phyloP scores from a whole-genome alignment of 2,888 invertebrate genomes.

The Drosophila engyochracea region DNA sequence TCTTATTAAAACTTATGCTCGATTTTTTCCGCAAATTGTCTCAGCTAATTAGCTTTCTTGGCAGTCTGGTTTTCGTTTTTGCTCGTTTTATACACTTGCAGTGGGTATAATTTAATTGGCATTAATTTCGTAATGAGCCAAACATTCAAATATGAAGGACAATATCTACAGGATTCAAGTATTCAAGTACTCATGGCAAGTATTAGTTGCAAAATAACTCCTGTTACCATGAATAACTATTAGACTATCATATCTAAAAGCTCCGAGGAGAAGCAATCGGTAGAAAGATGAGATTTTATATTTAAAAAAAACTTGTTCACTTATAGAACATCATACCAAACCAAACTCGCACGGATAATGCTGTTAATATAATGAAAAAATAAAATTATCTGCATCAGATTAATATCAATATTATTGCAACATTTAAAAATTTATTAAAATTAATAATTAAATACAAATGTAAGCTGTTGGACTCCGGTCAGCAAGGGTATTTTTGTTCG shows the following conservation, averaged over 20 bases:
- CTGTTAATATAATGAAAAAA: background rate
- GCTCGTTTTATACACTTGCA: slow-evolving; percentile 4
- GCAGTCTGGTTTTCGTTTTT: slow-evolving; percentile 10
- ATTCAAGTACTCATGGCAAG: background rate
- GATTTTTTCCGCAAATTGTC: slow-evolving; percentile 58
- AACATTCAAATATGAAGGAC: background rate
- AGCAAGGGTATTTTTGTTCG: background rate
- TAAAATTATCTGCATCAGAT: background rate
- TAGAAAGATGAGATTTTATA: background rate
- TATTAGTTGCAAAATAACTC: background rate
- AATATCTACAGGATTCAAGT: background rate
- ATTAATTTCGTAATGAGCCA: background rate
- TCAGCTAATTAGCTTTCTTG: slow-evolving; percentile 70
- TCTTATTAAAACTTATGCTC: slow-evolving; percentile 68
- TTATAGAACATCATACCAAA: background rate
- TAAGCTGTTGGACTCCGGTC: too few relatives aligned
- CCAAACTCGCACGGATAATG: background rate
- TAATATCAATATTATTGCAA: background rate
- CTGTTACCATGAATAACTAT: background rate
- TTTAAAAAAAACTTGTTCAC: background rate
- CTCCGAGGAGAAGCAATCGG: background rate
- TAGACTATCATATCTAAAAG: background rate
- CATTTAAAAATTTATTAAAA: too few relatives aligned
- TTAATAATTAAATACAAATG: background rate
- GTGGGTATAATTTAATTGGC: background rate